Base-by-base conservation (phyloP, 2,797 vertebrate species). In the Pseudomugil gertrudae region DNA sequence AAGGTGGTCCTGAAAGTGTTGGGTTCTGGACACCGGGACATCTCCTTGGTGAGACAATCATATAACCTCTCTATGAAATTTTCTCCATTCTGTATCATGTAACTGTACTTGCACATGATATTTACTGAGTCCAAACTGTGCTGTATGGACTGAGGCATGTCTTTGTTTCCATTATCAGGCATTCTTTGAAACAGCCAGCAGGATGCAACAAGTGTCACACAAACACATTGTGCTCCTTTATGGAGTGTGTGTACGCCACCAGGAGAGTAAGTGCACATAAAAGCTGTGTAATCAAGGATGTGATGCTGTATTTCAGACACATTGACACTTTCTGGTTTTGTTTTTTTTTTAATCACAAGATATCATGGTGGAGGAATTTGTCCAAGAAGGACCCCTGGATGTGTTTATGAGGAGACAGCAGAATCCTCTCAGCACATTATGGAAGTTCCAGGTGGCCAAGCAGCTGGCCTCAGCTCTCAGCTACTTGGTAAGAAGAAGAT, bases 391-490 rank as follows among this genome's bases (percentile, higher is more conserved):
- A 9, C 96, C 98, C 0, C 88, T 99, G 85, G 98, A 99, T 67
- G 76, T 96, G 67, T 99, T 99, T 54, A 98, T 99, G 96, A 95
- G 93, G 66, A 94, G 94, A 72, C 95, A 95, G 45, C 94, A 94
- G 1, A 94, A 82, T 27, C 80, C 89, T 15, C 96, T 99, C 70
- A 94, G 94, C 68, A 96, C 97, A 0, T 91, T 94, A 0, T 99
- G 98, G 98, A 99, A 98, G 87, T 98, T 99, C 89, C 97, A 98
- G 82, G 98, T 99, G 70, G 98, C 98, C 84, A 98, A 96, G 71
- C 98, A 99, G 77, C 93, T 99, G 66, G 96, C 98, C 24, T 95
- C 97, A 8, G 97, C 98, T 8, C 94, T 99, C 51, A 99, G 97
- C 89, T 99, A 99, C 90, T 80, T 99, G 95, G 97, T 99, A 87